Evolutionary conservation across 2,113 vertebrate genomes (phyloP), one percentile per base, ranked within the genome.

Genomic region (Sinocyclocheilus maitianheensis): DNA sequence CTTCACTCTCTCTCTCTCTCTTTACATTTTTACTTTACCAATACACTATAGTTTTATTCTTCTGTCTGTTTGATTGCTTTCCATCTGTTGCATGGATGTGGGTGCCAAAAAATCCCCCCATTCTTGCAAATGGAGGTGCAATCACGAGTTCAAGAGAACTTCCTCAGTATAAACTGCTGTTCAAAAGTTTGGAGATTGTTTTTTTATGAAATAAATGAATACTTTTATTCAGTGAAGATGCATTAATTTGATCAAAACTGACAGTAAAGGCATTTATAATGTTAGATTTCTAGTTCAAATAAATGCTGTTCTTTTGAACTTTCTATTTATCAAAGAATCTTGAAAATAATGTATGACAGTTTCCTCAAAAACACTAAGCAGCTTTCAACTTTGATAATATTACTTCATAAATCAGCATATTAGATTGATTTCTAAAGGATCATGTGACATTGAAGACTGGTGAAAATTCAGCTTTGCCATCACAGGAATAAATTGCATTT

Each of bases 11-110:
- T 37, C 24, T 34, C 46, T 37, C 24, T 84, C 48, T 37, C 65
- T 76, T 87, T 60, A 53, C 8, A 83, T 89, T 85, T 87, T 88
- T 76, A 71, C 86, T 91, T 85, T 75, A 85, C 51, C 24, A 37
- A 51, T 24, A 20, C 62, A 75, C 83, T 77, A 10, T 83, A 40
- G 37, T 80, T 82, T 63, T 65, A 80, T 87, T 77, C 20, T 76
- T 71, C 65, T 67, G 72, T 46, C 26, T 63, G 63, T 89, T 87
- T 87, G 65, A 89, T 75, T 85, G 55, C 30, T 80, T 48, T 89
- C 74, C 78, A 87, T 81, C 77, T 89, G 34, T 48, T 84, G 58
- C 34, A 81, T 75, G 72, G 84, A 87, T 83, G 83, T 62, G 60
- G 67, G 83, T 75, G 84, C 80, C 80, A 80, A 67, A 71, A 43